Evolutionary conservation across 2,113 vertebrate genomes (phyloP), one percentile per base, ranked within the genome.

Genomic region (Heterocephalus glaber): DNA sequence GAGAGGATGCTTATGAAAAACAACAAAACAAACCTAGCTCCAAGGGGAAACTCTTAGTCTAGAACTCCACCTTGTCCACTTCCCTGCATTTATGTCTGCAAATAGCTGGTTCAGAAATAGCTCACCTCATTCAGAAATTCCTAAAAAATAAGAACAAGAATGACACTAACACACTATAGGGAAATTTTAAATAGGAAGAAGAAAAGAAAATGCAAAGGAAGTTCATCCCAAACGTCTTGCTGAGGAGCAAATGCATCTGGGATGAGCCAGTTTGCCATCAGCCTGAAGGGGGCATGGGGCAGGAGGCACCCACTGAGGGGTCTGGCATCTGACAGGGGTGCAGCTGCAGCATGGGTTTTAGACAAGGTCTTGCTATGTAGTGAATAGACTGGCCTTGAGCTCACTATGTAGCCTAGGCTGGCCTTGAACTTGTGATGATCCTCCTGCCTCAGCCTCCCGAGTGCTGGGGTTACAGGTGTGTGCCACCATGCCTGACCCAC

Each of bases 71-170:
- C 44, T 66, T 88, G n/a, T 88, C 16, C 16, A 58, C 68, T 66
- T 58, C 35, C 16, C 41, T 68, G 84, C 54, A n/a, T 65, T 22
- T 80, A 54, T 89, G 22, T 85, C 68, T 89, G 28, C 70, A 84
- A 89, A 84, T 68, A 92, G 33, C 54, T 92, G n/a, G 33, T 80
- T 38, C 63, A 92, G 77, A 52, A 91, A 58, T 66, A 81, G 74
- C 61, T 94, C 17, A 76, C 5, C 20, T 86, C 49, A 58, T 76
- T 91, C 66, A 58, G 49, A 76, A 88, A 60, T 66, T 82, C 66
- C 13, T 66, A 49, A 91, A 94, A 58, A 17, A 47, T 33, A 35
- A 76, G 30, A 76, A 90, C 56, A 91, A 33, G 3, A 35, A 60
- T 1, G 41, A 5, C 54, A 63, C 9, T 65, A 68, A 88, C 7